These are phyloP conservation scores for Chrysochloris asiatica DNA, from an alignment of 2,113 vertebrate genomes.

Conservation along the genomic window DNA sequence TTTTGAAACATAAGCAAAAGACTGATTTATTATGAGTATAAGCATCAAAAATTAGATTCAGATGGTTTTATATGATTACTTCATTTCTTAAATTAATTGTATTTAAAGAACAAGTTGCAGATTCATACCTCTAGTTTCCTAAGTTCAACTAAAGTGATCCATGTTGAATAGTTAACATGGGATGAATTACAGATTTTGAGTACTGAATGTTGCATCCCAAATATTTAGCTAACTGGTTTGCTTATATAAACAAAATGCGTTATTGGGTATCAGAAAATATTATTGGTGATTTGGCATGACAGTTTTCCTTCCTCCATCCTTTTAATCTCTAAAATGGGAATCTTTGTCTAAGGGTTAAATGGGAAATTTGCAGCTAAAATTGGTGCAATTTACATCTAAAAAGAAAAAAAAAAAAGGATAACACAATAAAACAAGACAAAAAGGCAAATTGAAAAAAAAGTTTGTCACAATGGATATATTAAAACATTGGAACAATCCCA, in stretches of 20 bases:
- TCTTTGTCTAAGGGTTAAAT: background rate
- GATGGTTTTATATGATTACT: background rate
- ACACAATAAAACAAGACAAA: background rate
- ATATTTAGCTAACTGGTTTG: background rate
- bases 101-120: background rate
- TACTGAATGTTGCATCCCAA: background rate
- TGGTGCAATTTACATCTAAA: background rate
- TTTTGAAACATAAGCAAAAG: background rate
- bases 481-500: background rate
- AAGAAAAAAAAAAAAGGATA: no score
- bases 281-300: background rate
- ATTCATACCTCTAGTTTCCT: background rate
- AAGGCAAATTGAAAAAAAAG: background rate
- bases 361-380: slow-evolving; percentile 1
- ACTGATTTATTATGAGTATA: background rate
- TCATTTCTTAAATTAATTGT: background rate
- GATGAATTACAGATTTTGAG: background rate
- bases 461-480: background rate
- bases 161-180: background rate
- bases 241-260: background rate
- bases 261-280: background rate
- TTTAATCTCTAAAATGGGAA: background rate
- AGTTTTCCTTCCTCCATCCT: background rate
- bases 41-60: background rate
- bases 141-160: background rate